Evolutionary conservation across 2,888 invertebrate genomes (phyloP).

Genomic region (Calliopum simillimum): DNA sequence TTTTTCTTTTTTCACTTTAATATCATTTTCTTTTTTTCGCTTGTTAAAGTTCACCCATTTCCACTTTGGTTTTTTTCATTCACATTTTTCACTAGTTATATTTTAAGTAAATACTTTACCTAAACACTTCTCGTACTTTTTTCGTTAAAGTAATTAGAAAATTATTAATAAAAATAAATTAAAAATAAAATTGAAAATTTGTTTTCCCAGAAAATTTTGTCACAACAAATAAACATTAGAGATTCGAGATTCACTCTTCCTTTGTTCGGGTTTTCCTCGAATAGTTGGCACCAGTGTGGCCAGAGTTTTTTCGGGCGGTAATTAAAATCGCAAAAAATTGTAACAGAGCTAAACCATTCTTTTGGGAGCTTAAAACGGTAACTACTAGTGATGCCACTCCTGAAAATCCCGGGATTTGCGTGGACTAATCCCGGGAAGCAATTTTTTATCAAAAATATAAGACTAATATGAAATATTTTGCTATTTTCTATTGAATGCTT

Average conservation of each 20-base stretch:
- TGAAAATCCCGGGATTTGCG: too few species aligned
- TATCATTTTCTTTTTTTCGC: not conserved
- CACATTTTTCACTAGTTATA: conserved; percentile 29
- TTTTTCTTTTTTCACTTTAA: conserved; percentile 39
- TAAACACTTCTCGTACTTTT: not conserved
- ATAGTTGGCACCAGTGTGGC: too few species aligned
- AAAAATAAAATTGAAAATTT: conserved; percentile 8
- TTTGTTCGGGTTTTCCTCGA: not conserved
- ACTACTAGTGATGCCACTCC: too few species aligned
- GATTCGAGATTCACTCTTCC: conserved; percentile 18
- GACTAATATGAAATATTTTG: too few species aligned
- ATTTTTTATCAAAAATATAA: too few species aligned
- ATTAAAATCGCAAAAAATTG: too few species aligned
- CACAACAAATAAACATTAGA: conserved; percentile 35
- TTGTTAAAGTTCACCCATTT: conserved; percentile 8
- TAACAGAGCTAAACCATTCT: too few species aligned
- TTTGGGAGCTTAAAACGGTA: too few species aligned
- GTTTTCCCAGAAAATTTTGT: conserved; percentile 14
- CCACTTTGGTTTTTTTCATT: conserved; percentile 21
- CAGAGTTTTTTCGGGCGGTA: too few species aligned
- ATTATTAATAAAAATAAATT: conserved; percentile 12
- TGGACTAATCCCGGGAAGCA: too few species aligned
- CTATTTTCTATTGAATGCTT: too few species aligned
- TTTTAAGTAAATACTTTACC: conserved; percentile 14
- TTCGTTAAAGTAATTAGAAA: not conserved